Conservation (phyloP, 2,113 vertebrate species). For the Pedetes capensis region DNA sequence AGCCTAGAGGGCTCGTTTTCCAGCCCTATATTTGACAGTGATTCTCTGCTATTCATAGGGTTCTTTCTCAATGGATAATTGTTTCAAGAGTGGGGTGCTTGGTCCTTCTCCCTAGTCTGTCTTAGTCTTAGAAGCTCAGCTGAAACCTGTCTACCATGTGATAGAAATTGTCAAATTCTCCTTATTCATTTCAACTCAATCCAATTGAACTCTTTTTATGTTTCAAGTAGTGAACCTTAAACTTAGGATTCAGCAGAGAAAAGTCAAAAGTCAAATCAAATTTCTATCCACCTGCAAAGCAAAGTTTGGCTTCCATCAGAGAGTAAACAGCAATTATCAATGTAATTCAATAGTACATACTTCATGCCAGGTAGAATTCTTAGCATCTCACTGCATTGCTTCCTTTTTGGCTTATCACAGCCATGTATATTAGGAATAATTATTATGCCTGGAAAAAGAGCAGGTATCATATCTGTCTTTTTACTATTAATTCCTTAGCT, state of each 20-base stretch:
- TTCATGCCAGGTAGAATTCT: background rate
- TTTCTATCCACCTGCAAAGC: background rate
- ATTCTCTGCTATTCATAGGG: too few relatives aligned
- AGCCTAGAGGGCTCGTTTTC: too few relatives aligned
- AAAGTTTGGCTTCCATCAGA: background rate
- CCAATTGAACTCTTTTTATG: background rate
- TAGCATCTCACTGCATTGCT: background rate
- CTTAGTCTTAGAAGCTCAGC: too few relatives aligned
- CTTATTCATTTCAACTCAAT: background rate
- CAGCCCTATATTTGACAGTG: too few relatives aligned
- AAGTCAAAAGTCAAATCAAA: conserved; percentile 22
- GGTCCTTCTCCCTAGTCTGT: too few relatives aligned
- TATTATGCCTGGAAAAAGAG: background rate
- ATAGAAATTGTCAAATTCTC: background rate
- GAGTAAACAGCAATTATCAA: background rate
- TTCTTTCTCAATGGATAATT: too few relatives aligned
- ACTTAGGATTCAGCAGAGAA: background rate
- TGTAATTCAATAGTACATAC: background rate
- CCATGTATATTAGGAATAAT: background rate
- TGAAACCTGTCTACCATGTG: too few relatives aligned
- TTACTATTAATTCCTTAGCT: background rate
- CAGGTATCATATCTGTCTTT: background rate
- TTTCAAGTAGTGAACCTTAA: background rate
- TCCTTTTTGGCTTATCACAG: background rate
- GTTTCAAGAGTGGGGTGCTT: too few relatives aligned